These are phyloP conservation scores for Crepidodera aurea DNA, from an alignment of 2,888 invertebrate genomes.

Conservation along the genomic window DNA sequence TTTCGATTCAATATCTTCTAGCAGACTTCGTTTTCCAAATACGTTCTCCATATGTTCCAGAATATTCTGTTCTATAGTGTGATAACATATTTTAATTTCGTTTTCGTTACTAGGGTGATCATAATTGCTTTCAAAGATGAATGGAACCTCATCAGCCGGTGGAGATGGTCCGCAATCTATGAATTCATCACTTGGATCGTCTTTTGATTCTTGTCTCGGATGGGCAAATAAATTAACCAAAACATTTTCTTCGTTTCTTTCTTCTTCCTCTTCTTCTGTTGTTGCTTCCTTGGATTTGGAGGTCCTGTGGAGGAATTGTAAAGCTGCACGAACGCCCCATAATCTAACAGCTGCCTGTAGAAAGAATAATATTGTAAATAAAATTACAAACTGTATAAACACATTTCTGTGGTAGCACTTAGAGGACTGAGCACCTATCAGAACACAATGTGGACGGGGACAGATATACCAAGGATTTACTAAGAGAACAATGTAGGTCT, in stretches of 20 bases:
- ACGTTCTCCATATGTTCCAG: constrained; percentile 75
- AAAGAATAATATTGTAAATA: neutral
- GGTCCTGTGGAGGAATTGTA: constrained; percentile 22
- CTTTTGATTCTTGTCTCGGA: neutral
- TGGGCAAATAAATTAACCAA: constrained; percentile 2
- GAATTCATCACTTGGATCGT: constrained; percentile 65
- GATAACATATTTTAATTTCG: constrained; percentile 75
- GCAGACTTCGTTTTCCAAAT: constrained; percentile 71
- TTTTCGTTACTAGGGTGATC: constrained; percentile 69
- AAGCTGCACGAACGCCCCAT: constrained; percentile 23
- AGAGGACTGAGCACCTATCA: no score
- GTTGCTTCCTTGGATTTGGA: constrained; percentile 14
- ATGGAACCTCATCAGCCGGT: constrained; percentile 79
- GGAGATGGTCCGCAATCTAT: constrained; percentile 82
- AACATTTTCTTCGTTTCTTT: constrained; percentile 15
- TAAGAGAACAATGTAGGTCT: no score
- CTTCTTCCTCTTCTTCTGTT: constrained; percentile 2
- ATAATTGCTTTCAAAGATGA: constrained; percentile 78
- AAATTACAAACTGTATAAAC: no score
- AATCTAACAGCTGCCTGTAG: constrained; percentile 11
- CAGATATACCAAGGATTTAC: no score
- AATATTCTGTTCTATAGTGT: constrained; percentile 75
- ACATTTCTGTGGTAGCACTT: no score
- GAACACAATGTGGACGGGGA: no score
- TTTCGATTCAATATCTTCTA: constrained; percentile 77